Conservation (phyloP, 2,113 vertebrate species). For the Varanus komodoensis region DNA sequence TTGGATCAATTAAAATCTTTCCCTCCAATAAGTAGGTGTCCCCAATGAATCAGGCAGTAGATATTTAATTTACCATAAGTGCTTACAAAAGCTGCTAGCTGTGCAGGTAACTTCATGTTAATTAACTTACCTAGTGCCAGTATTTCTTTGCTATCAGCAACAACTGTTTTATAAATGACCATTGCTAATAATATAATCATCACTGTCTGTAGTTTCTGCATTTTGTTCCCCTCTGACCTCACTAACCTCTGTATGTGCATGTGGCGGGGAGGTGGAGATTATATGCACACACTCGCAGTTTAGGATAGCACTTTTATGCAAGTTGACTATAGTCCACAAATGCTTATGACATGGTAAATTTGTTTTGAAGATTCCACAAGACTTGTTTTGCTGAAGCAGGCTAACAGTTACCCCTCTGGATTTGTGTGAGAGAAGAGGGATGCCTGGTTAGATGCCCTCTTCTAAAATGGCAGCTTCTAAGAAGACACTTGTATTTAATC, state of each 20-base stretch:
- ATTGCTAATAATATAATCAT: neutral
- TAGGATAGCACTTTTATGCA: neutral
- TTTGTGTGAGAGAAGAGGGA: neutral
- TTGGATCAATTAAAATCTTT: slow-evolving; percentile 35
- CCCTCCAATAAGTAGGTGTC: neutral
- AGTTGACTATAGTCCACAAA: neutral
- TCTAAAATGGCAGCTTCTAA: neutral
- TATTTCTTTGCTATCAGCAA: neutral
- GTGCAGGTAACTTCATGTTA: neutral
- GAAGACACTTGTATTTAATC: neutral
- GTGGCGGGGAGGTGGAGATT: too few relatives aligned
- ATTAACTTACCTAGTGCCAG: too few relatives aligned
- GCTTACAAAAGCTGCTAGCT: neutral
- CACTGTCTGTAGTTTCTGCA: neutral
- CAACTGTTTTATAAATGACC: neutral
- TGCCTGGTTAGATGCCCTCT: neutral
- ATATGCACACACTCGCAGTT: neutral
- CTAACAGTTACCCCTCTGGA: neutral
- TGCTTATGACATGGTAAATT: neutral
- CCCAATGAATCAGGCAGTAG: neutral
- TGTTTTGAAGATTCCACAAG: neutral
- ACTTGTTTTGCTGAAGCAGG: neutral
- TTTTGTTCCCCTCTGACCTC: neutral
- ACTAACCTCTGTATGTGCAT: neutral
- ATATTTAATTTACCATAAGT: neutral